Conservation (phyloP, 2,888 invertebrate species). For the Ormyrus thymus region DNA sequence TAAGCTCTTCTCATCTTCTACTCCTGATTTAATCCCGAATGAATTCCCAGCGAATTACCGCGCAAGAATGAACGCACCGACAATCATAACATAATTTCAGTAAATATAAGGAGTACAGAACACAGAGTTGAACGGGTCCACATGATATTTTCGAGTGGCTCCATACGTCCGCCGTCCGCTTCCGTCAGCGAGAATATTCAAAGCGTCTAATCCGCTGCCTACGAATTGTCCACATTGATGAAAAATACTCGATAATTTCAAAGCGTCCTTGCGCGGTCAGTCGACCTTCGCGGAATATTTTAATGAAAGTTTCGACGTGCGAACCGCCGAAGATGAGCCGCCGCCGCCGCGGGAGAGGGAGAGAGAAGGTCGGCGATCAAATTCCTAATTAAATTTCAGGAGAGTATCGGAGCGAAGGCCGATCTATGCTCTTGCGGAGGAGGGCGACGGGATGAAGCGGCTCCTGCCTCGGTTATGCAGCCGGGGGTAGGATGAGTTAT, state of each 20-base stretch:
- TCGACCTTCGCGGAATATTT: constrained; percentile 19
- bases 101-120: no score
- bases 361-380: constrained; percentile 12
- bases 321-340: no score
- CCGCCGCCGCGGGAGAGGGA: background rate
- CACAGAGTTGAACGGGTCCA: no score
- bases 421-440: background rate
- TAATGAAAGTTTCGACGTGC: constrained; percentile 22
- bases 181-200: no score
- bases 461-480: background rate
- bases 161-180: no score
- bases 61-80: no score
- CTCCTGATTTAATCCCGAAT: no score
- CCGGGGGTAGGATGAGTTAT: background rate
- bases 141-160: no score
- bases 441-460: background rate
- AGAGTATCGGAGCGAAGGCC: constrained; percentile 2
- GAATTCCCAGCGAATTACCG: no score
- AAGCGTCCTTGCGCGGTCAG: background rate
- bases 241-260: constrained; percentile 22
- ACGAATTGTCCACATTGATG: constrained; percentile 18
- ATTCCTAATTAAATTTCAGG: constrained; percentile 36
- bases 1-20: no score
- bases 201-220: no score
- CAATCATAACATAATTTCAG: no score